Evolutionary conservation across 2,797 vertebrate genomes (phyloP).

Genomic region (Hippopotamyrus pictus): DNA sequence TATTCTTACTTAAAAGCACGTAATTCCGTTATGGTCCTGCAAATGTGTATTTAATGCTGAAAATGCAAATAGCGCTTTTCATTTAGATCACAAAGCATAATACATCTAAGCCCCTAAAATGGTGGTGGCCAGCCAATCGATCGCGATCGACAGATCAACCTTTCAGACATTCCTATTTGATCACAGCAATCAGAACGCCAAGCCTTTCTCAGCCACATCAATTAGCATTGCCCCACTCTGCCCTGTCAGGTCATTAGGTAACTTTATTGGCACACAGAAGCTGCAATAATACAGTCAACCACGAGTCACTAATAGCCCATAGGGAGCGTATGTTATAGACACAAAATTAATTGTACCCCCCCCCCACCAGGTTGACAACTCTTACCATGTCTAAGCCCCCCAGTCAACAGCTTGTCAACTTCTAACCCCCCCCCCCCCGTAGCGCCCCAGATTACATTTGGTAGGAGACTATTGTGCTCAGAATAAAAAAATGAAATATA

Average conservation of each 20-base stretch:
- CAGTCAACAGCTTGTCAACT: neutral
- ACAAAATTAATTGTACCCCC: neutral
- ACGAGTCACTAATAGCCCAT: neutral
- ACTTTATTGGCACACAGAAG: neutral
- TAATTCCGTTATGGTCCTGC: neutral
- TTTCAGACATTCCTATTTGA: neutral
- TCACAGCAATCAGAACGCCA: neutral
- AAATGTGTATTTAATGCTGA: neutral
- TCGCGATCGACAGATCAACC: neutral
- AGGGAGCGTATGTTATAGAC: neutral
- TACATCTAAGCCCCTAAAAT: neutral
- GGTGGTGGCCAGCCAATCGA: neutral
- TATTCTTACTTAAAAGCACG: neutral
- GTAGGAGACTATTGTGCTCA: neutral
- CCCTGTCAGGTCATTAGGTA: neutral
- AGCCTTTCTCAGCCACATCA: neutral
- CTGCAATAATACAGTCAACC: neutral
- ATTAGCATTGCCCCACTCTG: neutral
- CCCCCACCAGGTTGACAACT: neutral
- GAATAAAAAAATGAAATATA: neutral
- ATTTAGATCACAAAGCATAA: neutral
- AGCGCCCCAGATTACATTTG: neutral
- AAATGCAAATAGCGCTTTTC: neutral
- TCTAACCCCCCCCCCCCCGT: too few relatives aligned
- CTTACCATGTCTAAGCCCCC: neutral